phyloP scores from a whole-genome alignment of 2,113 vertebrate genomes.

The Ameiurus melas region DNA sequence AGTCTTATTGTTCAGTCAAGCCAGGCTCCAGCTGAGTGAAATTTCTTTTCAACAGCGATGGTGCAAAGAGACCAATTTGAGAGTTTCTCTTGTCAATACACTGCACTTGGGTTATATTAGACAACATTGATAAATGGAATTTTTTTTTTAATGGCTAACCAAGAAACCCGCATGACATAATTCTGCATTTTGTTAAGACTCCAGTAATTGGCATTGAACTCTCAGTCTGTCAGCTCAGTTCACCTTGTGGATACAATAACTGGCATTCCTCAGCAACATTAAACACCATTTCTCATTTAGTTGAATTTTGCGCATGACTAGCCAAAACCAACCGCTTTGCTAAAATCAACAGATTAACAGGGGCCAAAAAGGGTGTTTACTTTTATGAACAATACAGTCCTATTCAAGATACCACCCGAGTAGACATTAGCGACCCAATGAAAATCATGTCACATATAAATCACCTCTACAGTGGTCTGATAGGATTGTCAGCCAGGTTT shows the following conservation, averaged over 20 bases:
- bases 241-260: conserved; percentile 39
- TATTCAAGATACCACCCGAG: conserved; percentile 19
- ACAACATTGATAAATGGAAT: conserved; percentile 47
- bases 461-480: conserved; percentile 58
- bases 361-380: conserved; percentile 30
- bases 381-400: conserved; percentile 34
- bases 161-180: conserved; percentile 65
- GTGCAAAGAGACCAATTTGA: conserved; percentile 68
- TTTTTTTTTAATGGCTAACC: conserved; percentile 65
- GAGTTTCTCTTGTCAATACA: conserved; percentile 53
- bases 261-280: conserved; percentile 28
- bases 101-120: conserved; percentile 34
- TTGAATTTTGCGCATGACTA: conserved; percentile 15
- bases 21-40: conserved; percentile 68
- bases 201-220: conserved; percentile 60
- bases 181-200: conserved; percentile 67
- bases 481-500: conserved; percentile 41
- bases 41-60: conserved; percentile 70
- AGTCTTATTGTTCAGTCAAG: conserved; percentile 68
- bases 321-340: conserved; percentile 35
- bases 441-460: not conserved
- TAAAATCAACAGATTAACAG: conserved; percentile 33
- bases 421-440: not conserved
- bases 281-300: conserved; percentile 22
- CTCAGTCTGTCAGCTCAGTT: conserved; percentile 36